A percentile compares a stretch with the other conserved stretches of the same genome.
Conservation (phyloP, 2,888 invertebrate species). For the Merodon equestris region DNA sequence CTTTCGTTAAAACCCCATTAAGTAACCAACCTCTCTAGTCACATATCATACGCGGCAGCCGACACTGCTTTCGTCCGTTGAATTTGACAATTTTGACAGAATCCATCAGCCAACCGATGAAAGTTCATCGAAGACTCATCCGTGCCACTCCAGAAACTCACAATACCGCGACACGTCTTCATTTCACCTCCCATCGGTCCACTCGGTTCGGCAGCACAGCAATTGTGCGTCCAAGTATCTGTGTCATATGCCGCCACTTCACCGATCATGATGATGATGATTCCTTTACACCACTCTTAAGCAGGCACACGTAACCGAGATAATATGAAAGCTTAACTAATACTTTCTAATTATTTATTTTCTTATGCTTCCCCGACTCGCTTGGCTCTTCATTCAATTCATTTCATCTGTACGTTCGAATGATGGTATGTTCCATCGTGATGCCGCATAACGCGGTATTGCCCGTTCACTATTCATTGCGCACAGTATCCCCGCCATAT, state of each 20-base stretch:
- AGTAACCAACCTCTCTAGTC: too few relatives aligned
- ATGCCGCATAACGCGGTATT: slow-evolving; percentile 5
- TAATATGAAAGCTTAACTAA: slow-evolving; percentile 57
- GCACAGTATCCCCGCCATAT: background rate
- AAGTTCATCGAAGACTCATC: background rate
- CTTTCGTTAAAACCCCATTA: too few relatives aligned
- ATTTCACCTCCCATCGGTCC: slow-evolving; percentile 3
- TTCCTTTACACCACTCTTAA: slow-evolving; percentile 21
- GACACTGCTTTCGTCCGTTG: too few relatives aligned
- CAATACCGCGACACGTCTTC: background rate
- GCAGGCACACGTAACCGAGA: slow-evolving; percentile 41
- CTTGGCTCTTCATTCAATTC: background rate
- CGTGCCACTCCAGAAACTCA: background rate
- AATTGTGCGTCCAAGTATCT: slow-evolving; percentile 4
- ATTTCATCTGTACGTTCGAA: slow-evolving; percentile 11
- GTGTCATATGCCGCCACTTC: slow-evolving; percentile 22
- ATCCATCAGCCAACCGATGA: background rate
- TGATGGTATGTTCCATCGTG: too few relatives aligned
- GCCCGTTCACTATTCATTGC: slow-evolving; percentile 17
- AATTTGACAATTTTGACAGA: too few relatives aligned
- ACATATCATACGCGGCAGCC: too few relatives aligned
- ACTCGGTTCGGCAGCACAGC: too few relatives aligned
- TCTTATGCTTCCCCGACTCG: slow-evolving; percentile 26
- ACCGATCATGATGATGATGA: slow-evolving; percentile 4
- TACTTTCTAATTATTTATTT: slow-evolving; percentile 62